Evolutionary conservation across 2,888 invertebrate species (phyloP).

Genomic region (Eretmocerus hayati): DNA sequence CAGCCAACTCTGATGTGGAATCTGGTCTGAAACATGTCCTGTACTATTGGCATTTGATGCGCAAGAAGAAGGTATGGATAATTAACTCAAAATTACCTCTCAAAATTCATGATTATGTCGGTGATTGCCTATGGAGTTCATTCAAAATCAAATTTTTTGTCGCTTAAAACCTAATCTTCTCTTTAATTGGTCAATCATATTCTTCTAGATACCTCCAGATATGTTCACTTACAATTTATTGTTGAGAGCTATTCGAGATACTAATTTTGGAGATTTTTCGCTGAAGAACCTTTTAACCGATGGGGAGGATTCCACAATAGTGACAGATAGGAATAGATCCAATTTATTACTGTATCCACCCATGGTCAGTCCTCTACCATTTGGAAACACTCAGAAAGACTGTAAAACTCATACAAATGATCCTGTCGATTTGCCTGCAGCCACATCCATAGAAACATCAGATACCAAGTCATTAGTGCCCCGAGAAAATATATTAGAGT

Average conservation of each 20-base stretch:
- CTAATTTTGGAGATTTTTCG: conserved; percentile 61
- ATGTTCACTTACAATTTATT: conserved; percentile 74
- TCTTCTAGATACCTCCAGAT: conserved; percentile 50
- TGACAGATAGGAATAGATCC: conserved; percentile 48
- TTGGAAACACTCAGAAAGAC: conserved; percentile 44
- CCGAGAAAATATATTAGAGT: neutral
- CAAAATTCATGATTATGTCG: neutral
- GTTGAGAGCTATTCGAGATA: conserved; percentile 72
- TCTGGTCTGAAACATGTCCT: conserved; percentile 77
- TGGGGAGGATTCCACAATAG: conserved; percentile 15
- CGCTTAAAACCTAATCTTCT: neutral
- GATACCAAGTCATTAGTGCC: neutral
- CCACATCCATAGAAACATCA: neutral
- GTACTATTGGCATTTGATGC: conserved; percentile 80
- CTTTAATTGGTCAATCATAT: neutral
- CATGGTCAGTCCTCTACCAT: conserved; percentile 24
- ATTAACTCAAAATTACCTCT: neutral
- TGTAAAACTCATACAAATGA: neutral
- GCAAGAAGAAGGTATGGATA: conserved; percentile 52
- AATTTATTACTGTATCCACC: conserved; percentile 57
- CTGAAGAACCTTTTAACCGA: conserved; percentile 27
- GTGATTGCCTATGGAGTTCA: too few species aligned
- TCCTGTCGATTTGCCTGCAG: neutral
- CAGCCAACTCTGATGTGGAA: conserved; percentile 71
- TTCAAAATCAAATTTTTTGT: neutral